Percentiles rank a stretch among this genome's conserved stretches.
phyloP scores from a whole-genome alignment of 2,888 invertebrate species.

The Drosophila basisetae region DNA sequence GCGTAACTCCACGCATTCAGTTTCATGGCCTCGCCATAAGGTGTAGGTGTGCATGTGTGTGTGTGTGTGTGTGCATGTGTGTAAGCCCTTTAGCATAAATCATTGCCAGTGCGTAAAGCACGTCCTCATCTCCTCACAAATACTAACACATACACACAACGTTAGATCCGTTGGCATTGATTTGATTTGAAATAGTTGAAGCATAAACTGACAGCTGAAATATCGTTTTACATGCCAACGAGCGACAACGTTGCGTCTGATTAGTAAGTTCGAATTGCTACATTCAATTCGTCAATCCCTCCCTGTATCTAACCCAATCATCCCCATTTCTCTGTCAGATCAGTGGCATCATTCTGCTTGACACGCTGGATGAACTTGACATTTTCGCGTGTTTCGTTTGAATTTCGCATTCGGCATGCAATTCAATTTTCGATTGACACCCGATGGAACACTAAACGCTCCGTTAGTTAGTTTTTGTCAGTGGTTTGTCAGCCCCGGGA shows the following conservation, averaged over 20 bases:
- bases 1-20: conserved; percentile 35
- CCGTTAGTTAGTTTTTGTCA: conserved; percentile 44
- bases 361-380: conserved; percentile 72
- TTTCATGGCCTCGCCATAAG: conserved; percentile 46
- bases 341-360: conserved; percentile 19
- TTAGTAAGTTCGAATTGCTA: conserved; percentile 64
- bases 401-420: conserved; percentile 47
- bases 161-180: conserved; percentile 69
- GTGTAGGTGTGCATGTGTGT: conserved; percentile 39
- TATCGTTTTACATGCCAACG: conserved; percentile 73
- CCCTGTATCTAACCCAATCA: neutral
- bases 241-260: conserved; percentile 68
- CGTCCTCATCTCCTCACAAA: conserved; percentile 1
- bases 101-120: conserved; percentile 52
- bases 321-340: neutral
- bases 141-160: conserved; percentile 9
- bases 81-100: conserved; percentile 75
- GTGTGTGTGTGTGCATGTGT: conserved; percentile 20
- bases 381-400: conserved; percentile 58
- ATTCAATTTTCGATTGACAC: conserved; percentile 54
- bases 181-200: conserved; percentile 78
- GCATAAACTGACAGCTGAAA: conserved; percentile 78
- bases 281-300: conserved; percentile 16
- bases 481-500: conserved; percentile 31
- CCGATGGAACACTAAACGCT: conserved; percentile 35